Conservation (phyloP, 2,797 vertebrate species). For the Tragopan temminckii region DNA sequence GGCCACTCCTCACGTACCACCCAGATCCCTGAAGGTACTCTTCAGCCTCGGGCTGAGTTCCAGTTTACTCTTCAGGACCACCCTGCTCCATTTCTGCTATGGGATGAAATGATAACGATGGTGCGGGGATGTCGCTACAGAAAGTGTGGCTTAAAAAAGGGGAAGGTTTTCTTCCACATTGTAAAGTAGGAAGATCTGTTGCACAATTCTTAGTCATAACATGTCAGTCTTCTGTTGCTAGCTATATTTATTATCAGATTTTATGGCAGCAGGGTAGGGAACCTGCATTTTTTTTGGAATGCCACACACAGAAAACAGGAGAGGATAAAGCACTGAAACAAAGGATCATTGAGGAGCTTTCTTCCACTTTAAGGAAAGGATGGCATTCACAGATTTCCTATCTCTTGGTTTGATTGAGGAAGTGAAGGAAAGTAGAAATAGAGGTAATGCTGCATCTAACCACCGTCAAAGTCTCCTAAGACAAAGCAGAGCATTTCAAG, state of each 20-base stretch:
- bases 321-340: not conserved
- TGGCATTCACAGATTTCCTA: not conserved
- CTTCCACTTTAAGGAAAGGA: not conserved
- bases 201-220: not conserved
- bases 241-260: not conserved
- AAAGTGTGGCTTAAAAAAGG: not conserved
- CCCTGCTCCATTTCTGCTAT: not conserved
- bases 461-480: not conserved
- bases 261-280: not conserved
- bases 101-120: not conserved
- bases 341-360: not conserved
- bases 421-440: not conserved
- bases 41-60: not conserved
- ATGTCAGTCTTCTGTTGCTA: not conserved
- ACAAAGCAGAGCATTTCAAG: not conserved
- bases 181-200: not conserved
- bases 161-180: not conserved
- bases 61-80: not conserved
- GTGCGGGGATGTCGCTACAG: not conserved
- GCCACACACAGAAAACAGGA: not conserved
- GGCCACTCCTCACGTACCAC: accelerated
- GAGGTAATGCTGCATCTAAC: not conserved
- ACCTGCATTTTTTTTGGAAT: not conserved
- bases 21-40: not conserved
- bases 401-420: not conserved